Evolutionary conservation across 2,888 invertebrate genomes (phyloP), one percentile per base, ranked within the genome.

Genomic region (Macrophya alboannulata): DNA sequence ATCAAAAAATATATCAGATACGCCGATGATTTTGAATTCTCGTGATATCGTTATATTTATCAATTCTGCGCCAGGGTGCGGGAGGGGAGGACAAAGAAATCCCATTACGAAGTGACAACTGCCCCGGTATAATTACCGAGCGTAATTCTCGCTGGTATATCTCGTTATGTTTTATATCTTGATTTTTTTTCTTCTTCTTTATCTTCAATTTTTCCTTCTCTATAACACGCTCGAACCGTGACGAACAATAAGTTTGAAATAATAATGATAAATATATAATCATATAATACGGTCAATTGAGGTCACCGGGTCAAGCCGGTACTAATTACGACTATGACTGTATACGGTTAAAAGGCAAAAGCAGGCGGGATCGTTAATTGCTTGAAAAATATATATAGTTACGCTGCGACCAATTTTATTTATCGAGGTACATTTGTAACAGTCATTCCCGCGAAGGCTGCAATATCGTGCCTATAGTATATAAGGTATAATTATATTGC

Each of bases 371-470:
- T 48, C n/a, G 45, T 76, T 76, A 76, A 76, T 76, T 76, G 76
- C 76, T 25, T 25, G 76, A 79, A 76, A 76, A 17, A 40, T 25
- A 15, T 72, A 40, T 25, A 15, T 72, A 72, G 6, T 10, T n/a
- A n/a, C 6, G n/a, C 79, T 55, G 55, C 6, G 59, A 40, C 55
- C 31, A 79, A 79, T 79, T 55, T 79, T 79, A 79, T 79, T 79
- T 79, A 79, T 79, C 55, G 55, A 51, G 45, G 40, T 48, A 48
- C 48, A 76, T 76, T 76, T 76, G 76, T 76, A 76, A n/a, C 21
- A 76, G 76, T 76, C 76, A 76, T 48, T 48, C 37, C 17, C 12
- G 9, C 37, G 17, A 37, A 15, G 40, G 71, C 40, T 40, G 9
- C 17, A 31, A 0, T 2, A 15, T 59, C 9, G 17, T n/a, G n/a